Evolutionary conservation across 2,888 invertebrate genomes (phyloP).

Genomic region (Mactromeris polynyma): DNA sequence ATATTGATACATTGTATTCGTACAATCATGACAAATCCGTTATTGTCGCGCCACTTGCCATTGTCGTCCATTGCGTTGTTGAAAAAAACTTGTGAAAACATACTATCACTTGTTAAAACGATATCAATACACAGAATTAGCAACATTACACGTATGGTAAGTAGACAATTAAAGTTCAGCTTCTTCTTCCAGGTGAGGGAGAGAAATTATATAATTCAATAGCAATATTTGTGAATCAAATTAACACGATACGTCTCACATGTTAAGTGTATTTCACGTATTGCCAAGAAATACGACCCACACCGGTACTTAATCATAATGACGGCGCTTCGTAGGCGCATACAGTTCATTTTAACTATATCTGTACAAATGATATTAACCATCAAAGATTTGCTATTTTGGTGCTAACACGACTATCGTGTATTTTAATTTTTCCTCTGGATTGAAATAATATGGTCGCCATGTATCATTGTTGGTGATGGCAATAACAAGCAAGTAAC

Average conservation of each 20-base stretch:
- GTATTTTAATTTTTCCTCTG: not conserved
- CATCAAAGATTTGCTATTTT: not conserved
- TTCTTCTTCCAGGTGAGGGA: not conserved
- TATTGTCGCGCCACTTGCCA: not conserved
- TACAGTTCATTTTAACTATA: not conserved
- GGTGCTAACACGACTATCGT: not conserved
- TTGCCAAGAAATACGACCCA: not conserved
- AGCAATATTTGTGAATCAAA: not conserved
- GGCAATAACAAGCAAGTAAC: too few species aligned
- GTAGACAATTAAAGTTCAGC: not conserved
- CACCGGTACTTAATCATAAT: not conserved
- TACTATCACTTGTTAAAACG: not conserved
- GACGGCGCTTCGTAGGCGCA: not conserved
- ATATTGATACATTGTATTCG: too few species aligned
- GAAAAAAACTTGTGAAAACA: not conserved
- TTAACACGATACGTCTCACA: not conserved
- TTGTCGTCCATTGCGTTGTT: not conserved
- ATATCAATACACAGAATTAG: not conserved
- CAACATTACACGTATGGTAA: not conserved
- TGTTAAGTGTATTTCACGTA: not conserved
- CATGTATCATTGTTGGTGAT: too few species aligned
- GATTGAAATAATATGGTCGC: too few species aligned
- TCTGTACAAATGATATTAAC: not conserved
- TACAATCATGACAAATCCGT: too few species aligned
- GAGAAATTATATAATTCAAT: not conserved